Conservation (phyloP, 1,140 invertebrate genomes). For the Diachasmimorpha longicaudata region DNA sequence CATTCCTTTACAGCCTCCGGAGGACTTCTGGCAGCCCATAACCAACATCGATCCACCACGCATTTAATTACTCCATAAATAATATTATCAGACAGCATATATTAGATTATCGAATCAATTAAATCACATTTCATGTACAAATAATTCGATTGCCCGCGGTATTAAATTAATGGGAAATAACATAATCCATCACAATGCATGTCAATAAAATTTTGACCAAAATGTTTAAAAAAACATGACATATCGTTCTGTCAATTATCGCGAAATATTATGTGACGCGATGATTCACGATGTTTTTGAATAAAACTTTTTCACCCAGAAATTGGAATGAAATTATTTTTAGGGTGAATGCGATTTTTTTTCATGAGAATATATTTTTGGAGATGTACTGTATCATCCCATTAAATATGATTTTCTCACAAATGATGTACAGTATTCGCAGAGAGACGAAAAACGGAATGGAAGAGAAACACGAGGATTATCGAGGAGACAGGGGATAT, state of each 20-base stretch:
- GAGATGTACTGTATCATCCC: too few species aligned
- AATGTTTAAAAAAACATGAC: not conserved
- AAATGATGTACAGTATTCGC: not conserved
- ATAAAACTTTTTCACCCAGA: not conserved
- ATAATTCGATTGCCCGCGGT: not conserved
- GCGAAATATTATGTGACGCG: not conserved
- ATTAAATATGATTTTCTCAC: too few species aligned
- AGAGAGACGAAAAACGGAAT: not conserved
- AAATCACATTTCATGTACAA: not conserved
- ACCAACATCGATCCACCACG: not conserved
- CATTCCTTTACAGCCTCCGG: not conserved
- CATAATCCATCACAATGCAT: not conserved
- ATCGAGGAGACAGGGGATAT: not conserved
- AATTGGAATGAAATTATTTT: not conserved
- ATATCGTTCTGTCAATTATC: not conserved
- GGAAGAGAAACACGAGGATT: not conserved
- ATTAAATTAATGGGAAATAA: not conserved
- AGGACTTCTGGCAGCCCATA: not conserved
- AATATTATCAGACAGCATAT: not conserved
- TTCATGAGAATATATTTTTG: not conserved
- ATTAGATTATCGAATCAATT: not conserved
- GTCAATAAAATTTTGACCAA: not conserved
- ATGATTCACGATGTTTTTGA: not conserved
- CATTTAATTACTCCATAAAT: not conserved
- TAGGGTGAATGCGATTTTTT: too few species aligned